Base-by-base conservation (phyloP, 1,140 invertebrate genomes). In the Bombus impatiens region DNA sequence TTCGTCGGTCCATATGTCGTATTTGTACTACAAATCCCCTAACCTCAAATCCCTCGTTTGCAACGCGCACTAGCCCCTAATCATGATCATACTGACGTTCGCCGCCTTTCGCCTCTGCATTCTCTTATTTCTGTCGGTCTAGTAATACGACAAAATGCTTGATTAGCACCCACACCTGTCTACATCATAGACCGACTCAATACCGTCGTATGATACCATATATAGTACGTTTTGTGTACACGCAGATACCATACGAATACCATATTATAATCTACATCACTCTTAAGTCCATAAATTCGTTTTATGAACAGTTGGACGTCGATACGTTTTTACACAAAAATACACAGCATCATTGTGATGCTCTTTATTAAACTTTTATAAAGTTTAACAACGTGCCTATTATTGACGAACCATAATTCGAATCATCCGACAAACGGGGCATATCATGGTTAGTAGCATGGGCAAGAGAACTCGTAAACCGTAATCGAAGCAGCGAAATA, bases 1-100 rank as follows among this genome's bases (percentile, higher is more conserved):
- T 86, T 74, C 71, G 79, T 89, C 70, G 71, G 84, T 88, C 84
- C 88, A 88, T 90, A 88, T 92, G 91, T 92, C 86, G 90, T 92
- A 89, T 92, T 92, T 92, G 89, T 88, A 90, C 82, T 90, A 91
- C 87, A 92, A 91, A 92, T 91, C 87, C 86, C 40, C 78, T 77
- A 89, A 82, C 88, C 88, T 87, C 82, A 82, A 91, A 90, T 90
- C 90, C 82, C 87, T 65, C 79, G 87, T 82, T 74, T 81, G 79
- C 70, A 76, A 71, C 84, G 71, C 62, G 78, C 62, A 78, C 75
- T 68, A 77, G 10, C 79, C 84, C 89, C 87, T 92, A 90, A 92
- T 92, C 88, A 89, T 75, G 53, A 47, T 65, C 77, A 57, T 67
- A 75, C 82, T n/a, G 70, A 71, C 44, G 68, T 47, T 47, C 70